These are phyloP conservation scores for Heliconius nattereri DNA, from an alignment of 1,140 invertebrate genomes.

Conservation along the genomic window DNA sequence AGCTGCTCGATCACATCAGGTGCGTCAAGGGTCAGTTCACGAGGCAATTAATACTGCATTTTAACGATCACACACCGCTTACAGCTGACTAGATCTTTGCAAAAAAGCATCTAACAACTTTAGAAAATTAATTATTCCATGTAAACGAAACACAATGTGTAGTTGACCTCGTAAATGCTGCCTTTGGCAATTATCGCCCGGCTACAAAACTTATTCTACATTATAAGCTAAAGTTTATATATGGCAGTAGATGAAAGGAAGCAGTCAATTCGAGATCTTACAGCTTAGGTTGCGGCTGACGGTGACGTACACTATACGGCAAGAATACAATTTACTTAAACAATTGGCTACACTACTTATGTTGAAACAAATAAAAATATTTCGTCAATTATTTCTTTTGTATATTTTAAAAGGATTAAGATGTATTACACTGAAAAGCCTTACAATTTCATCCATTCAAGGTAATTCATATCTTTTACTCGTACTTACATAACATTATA, in stretches of 20 bases:
- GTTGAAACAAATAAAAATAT: not conserved
- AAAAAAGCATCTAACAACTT: constrained; percentile 18
- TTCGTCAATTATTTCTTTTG: not conserved
- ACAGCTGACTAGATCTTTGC: constrained; percentile 60
- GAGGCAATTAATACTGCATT: constrained; percentile 47
- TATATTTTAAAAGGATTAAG: not conserved
- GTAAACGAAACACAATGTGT: constrained; percentile 35
- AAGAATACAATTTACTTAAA: constrained; percentile 47
- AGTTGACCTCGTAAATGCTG: constrained; percentile 57
- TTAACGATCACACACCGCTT: constrained; percentile 47
- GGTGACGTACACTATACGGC: constrained; percentile 45
- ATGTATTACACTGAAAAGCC: not conserved
- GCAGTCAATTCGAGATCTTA: constrained; percentile 63
- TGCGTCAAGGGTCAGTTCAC: constrained; percentile 44
- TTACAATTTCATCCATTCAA: not conserved
- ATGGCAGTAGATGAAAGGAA: constrained; percentile 69
- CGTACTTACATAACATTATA: not conserved
- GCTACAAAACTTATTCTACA: constrained; percentile 56
- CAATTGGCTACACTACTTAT: constrained; percentile 14
- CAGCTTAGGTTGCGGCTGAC: constrained; percentile 61
- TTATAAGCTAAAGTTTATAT: constrained; percentile 60
- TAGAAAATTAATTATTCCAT: constrained; percentile 1
- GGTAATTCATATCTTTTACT: not conserved
- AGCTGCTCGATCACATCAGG: constrained; percentile 56
- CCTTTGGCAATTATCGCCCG: constrained; percentile 46